These are phyloP conservation scores for Chloebia gouldiae DNA, from an alignment of 2,113 vertebrate species.

Conservation along the genomic window DNA sequence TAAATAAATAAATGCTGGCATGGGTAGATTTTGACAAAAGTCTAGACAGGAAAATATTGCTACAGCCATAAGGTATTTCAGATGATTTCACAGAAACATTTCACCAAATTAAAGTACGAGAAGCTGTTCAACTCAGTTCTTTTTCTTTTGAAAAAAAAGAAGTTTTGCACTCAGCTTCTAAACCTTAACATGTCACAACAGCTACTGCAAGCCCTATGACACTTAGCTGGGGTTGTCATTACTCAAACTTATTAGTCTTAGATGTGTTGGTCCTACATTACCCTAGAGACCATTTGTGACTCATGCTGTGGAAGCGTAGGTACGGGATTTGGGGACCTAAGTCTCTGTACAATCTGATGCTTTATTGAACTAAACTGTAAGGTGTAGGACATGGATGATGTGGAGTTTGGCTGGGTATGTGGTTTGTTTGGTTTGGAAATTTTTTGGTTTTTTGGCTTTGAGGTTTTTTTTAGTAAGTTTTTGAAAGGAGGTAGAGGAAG, in stretches of 20 bases:
- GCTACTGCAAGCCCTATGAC: neutral
- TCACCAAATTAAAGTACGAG: neutral
- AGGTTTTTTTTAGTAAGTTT: neutral
- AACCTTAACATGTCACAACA: neutral
- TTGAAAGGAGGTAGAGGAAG: neutral
- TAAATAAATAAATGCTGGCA: conserved; percentile 32
- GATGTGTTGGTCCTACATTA: neutral
- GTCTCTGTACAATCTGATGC: neutral
- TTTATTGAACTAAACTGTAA: neutral
- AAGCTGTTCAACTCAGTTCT: neutral
- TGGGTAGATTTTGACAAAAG: neutral
- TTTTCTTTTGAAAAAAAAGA: neutral
- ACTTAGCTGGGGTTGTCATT: neutral
- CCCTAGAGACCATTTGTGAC: neutral
- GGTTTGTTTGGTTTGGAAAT: neutral
- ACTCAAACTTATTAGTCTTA: neutral
- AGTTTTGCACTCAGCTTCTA: neutral
- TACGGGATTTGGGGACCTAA: neutral
- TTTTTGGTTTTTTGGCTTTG: neutral
- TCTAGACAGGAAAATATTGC: conserved; percentile 54
- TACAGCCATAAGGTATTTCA: neutral
- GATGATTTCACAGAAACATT: neutral
- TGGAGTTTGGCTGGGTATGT: neutral
- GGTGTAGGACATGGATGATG: no score
- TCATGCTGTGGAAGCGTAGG: neutral